Conservation (phyloP, 2,113 vertebrate species). For the Bucco capensis region DNA sequence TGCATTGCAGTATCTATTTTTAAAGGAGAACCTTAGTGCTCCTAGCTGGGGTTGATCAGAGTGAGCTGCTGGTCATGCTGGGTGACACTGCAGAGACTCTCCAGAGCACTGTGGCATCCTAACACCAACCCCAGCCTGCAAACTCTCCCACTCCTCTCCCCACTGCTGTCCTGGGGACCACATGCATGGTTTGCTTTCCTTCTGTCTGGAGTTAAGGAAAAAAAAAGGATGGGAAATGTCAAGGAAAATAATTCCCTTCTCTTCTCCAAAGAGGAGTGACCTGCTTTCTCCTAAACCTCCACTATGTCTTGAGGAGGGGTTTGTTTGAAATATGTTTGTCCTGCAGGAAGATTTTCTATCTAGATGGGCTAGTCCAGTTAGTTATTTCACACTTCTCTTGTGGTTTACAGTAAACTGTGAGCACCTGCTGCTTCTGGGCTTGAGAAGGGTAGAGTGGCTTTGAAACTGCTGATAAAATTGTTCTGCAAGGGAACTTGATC, state of each 20-base stretch:
- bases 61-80: background rate
- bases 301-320: background rate
- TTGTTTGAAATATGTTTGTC: conserved; percentile 16
- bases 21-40: background rate
- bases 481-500: conserved; percentile 13
- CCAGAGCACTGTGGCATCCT: accelerated
- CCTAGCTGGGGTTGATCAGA: background rate
- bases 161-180: background rate
- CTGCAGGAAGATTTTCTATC: conserved; percentile 39
- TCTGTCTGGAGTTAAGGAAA: conserved; percentile 32
- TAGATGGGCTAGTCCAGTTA: background rate
- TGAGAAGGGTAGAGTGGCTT: conserved; percentile 24
- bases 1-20: background rate
- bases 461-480: conserved; percentile 52
- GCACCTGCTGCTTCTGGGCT: conserved; percentile 31
- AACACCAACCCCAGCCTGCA: background rate
- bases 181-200: conserved; percentile 29
- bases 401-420: conserved; percentile 35
- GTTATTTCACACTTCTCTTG: background rate
- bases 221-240: conserved; percentile 13
- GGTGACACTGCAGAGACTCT: background rate
- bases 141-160: background rate
- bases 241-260: conserved; percentile 18
- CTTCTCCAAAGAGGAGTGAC: background rate
- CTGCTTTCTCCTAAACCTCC: background rate